These are phyloP conservation scores for Epizoanthus illoricatus DNA, from an alignment of 92 coral and sea anemone species.

Conservation along the genomic window DNA sequence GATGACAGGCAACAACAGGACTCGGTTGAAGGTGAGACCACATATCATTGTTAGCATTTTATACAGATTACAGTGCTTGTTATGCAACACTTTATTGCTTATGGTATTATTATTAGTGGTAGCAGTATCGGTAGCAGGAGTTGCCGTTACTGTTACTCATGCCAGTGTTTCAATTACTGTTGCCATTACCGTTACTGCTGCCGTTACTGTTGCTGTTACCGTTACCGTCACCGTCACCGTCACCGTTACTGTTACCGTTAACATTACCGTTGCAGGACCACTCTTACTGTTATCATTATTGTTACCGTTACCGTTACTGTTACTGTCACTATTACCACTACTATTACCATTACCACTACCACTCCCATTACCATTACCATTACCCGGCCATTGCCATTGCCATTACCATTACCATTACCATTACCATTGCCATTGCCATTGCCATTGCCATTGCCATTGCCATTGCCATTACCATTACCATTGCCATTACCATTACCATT, in stretches of 20 bases:
- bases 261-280: not conserved
- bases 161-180: no score
- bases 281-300: not conserved
- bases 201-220: no score
- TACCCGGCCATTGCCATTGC: not conserved
- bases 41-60: no score
- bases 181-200: not conserved
- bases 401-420: not conserved
- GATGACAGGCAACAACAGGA: not conserved
- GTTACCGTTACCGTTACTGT: not conserved
- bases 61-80: no score
- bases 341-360: not conserved
- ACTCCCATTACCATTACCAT: not conserved
- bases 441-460: not conserved
- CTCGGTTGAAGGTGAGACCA: not conserved
- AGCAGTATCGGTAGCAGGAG: no score
- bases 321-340: not conserved
- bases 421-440: not conserved
- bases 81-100: no score
- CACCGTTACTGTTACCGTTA: not conserved
- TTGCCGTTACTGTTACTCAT: not conserved
- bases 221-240: not conserved
- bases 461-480: not conserved
- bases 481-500: not conserved
- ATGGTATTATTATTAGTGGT: no score